Conservation (phyloP, 1,140 invertebrate species). For the Lethocerus indicus region DNA sequence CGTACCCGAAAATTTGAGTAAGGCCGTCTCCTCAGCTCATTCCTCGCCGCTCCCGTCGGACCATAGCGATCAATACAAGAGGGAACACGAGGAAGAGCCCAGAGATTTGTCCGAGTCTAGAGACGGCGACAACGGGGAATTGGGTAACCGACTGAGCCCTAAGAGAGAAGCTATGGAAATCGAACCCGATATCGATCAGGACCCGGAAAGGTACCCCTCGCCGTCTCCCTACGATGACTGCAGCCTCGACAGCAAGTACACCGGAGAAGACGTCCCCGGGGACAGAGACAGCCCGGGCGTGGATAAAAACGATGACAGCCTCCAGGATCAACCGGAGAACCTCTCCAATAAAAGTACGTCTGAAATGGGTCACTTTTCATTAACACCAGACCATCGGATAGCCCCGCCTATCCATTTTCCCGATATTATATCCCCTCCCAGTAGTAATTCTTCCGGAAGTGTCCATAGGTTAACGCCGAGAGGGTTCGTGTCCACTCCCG, state of each 20-base stretch:
- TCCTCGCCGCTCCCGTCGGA: constrained; percentile 15
- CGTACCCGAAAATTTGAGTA: constrained; percentile 60
- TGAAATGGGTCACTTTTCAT: constrained; percentile 38
- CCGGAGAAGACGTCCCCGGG: constrained; percentile 38
- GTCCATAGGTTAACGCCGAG: constrained; percentile 24
- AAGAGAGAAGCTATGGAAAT: constrained; percentile 36
- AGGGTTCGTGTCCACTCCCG: constrained; percentile 27
- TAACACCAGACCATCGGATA: constrained; percentile 36
- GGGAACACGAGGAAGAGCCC: constrained; percentile 20
- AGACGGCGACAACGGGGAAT: constrained; percentile 32
- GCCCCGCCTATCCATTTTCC: constrained; percentile 37
- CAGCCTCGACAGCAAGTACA: constrained; percentile 54
- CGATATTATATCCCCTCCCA: constrained; percentile 42
- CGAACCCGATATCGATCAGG: constrained; percentile 31
- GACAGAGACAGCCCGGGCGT: constrained; percentile 23
- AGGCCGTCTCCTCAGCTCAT: too few relatives aligned
- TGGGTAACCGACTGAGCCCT: constrained; percentile 44
- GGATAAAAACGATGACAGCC: constrained; percentile 37
- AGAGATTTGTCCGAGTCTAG: constrained; percentile 30
- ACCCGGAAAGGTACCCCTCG: constrained; percentile 29
- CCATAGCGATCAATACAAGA: constrained; percentile 31
- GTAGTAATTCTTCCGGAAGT: constrained; percentile 44
- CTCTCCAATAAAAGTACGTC: constrained; percentile 51
- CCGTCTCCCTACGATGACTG: constrained; percentile 52
- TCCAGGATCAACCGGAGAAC: constrained; percentile 64